A percentile compares a stretch with the other conserved stretches of the same genome.
Evolutionary conservation across 2,888 invertebrate genomes (phyloP).

Genomic region (Aspidiotus destructor): DNA sequence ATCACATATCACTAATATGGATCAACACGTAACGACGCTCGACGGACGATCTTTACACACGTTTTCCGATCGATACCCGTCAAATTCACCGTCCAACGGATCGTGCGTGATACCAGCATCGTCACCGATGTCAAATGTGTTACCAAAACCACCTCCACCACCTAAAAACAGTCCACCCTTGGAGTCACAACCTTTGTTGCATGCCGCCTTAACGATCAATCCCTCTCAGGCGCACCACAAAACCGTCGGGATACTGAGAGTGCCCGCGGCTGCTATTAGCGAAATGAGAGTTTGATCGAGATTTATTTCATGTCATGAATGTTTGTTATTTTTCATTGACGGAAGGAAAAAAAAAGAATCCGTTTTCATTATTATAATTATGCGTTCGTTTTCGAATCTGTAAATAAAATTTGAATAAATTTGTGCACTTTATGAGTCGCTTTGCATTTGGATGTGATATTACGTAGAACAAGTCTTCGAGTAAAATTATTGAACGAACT

Average conservation of each 20-base stretch:
- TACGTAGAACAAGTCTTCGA: not conserved
- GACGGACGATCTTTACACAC: constrained; percentile 11
- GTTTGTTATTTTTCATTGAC: too few species aligned
- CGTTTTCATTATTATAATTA: too few species aligned
- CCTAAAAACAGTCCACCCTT: constrained; percentile 41
- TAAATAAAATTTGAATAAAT: too few species aligned
- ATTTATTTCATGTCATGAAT: not conserved
- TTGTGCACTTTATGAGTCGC: not conserved
- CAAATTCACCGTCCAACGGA: constrained; percentile 37
- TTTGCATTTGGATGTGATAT: not conserved
- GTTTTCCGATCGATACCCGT: constrained; percentile 6
- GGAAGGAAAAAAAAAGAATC: too few species aligned
- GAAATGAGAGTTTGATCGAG: constrained; percentile 76
- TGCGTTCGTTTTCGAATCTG: too few species aligned
- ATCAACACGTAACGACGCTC: constrained; percentile 28
- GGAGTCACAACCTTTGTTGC: constrained; percentile 38
- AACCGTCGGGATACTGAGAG: constrained; percentile 48
- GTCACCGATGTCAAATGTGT: constrained; percentile 40
- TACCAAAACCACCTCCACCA: constrained; percentile 46
- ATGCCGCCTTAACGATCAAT: not conserved
- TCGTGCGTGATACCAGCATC: constrained; percentile 42
- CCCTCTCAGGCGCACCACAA: constrained; percentile 12
- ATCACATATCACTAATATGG: constrained; percentile 17
- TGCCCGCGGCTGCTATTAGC: constrained; percentile 74
- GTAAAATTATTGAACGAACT: too few species aligned